Percentiles rank a stretch among this genome's conserved stretches.
phyloP scores from a whole-genome alignment of 2,113 vertebrate species.

The Psophia crepitans region DNA sequence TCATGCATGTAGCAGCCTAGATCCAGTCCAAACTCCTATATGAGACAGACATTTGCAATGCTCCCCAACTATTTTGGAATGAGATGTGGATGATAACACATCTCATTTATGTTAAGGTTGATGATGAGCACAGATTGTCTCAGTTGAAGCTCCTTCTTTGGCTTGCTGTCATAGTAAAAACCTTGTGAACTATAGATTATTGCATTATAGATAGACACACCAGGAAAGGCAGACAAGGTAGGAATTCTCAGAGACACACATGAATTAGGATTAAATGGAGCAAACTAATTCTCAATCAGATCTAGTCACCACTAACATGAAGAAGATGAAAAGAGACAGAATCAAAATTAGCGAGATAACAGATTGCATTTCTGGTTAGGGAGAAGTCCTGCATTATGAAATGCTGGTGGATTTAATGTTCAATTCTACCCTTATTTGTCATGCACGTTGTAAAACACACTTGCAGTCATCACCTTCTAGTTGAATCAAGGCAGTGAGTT shows the following conservation, averaged over 20 bases:
- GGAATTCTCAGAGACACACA: not conserved
- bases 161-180: not conserved
- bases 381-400: not conserved
- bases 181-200: not conserved
- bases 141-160: not conserved
- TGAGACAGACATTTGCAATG: not conserved
- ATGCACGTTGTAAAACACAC: not conserved
- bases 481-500: not conserved
- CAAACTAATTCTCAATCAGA: conserved; percentile 47
- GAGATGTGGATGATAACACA: not conserved
- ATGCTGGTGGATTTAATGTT: not conserved
- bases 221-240: not conserved
- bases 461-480: not conserved
- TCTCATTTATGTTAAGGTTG: not conserved
- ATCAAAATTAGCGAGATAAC: not conserved
- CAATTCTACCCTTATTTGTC: not conserved
- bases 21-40: not conserved
- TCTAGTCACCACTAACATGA: not conserved
- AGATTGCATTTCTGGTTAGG: conserved; percentile 12
- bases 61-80: not conserved
- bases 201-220: not conserved
- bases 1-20: not conserved
- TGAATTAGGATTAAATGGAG: conserved; percentile 54
- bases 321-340: conserved; percentile 50
- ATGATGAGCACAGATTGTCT: not conserved